Base-by-base conservation (phyloP, 2,797 vertebrate species). In the Hylomyscus alleni region DNA sequence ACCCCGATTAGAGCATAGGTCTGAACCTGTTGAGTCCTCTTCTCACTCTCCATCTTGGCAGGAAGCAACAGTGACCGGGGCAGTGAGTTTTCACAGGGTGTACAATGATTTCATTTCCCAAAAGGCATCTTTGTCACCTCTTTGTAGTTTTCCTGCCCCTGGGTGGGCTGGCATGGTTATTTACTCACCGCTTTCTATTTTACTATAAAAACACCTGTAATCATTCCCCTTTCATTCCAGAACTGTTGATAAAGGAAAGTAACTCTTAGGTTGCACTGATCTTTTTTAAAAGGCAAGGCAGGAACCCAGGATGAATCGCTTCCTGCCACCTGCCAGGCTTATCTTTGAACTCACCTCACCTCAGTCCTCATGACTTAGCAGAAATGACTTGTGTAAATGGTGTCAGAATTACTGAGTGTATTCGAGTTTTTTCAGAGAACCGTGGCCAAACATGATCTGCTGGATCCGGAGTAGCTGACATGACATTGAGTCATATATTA, bases 211-310 rank as follows among this genome's bases (percentile, higher is more conserved):
- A 81, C 15, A 52, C 44, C 29, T 54, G 52, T 8, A 82, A 14
- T 62, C n/a, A 44, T 83, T 92, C 40, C 29, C 58, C 88, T 95
- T 88, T 78, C n/a, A 52, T 91, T 82, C 58, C 73, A 72, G 60
- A 89, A 77, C 80, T 90, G 47, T 73, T 89, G 81, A 31, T 65
- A 82, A 92, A 91, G 56, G 2, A 54, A 78, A 91, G 56, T 3
- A 54, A 78, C 87, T n/a, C 24, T 91, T 93, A 2, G 31, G 14
- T 60, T 81, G 85, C 60, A 47, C 47, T 24, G 73, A 9, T 20
- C 14, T 37, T 50, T 73, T 50, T 91, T 77, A 20, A 73, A 54
- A 31, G 81, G 44, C 29, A 54, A 5, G 20, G 11, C 4, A 72
- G 31, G 67, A 89, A 56, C 37, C 44, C 8, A 84, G 78, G 40